A percentile compares a stretch with the other conserved stretches of the same genome.
Conservation (phyloP, 2,888 invertebrate species). For the Spodoptera exigua region DNA sequence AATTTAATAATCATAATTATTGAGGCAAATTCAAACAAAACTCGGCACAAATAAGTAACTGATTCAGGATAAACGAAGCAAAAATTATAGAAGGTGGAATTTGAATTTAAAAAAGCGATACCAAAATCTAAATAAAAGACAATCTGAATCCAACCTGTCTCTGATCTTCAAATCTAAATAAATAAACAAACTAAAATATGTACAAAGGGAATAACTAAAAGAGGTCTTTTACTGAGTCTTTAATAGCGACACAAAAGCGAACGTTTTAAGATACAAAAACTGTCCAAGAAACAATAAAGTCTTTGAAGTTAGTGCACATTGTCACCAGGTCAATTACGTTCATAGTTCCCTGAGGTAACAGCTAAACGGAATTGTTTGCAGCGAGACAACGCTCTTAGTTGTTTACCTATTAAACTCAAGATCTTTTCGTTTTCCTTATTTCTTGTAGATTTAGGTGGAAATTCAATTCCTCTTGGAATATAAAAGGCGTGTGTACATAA, state of each 20-base stretch:
- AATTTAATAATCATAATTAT: too few relatives aligned
- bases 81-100: slow-evolving; percentile 24
- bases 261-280: slow-evolving; percentile 11
- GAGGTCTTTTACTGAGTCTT: background rate
- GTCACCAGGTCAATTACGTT: slow-evolving; percentile 26
- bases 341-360: slow-evolving; percentile 28
- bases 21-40: slow-evolving; percentile 12
- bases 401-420: slow-evolving; percentile 56
- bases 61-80: slow-evolving; percentile 13
- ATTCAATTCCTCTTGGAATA: slow-evolving; percentile 59
- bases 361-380: slow-evolving; percentile 36
- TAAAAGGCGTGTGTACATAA: slow-evolving; percentile 60
- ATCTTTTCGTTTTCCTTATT: slow-evolving; percentile 47
- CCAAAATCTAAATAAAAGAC: slow-evolving; percentile 14
- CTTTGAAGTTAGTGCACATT: slow-evolving; percentile 8
- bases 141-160: slow-evolving; percentile 6
- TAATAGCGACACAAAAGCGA: slow-evolving; percentile 16
- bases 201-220: slow-evolving; percentile 35
- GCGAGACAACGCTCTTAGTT: slow-evolving; percentile 32
- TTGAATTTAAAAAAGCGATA: slow-evolving; percentile 12
- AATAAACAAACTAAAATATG: slow-evolving; percentile 21
- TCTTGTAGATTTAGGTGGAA: slow-evolving; percentile 60
- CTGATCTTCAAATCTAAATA: slow-evolving; percentile 16
- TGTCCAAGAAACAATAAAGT: slow-evolving; percentile 9
- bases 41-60: slow-evolving; percentile 6